Base-by-base conservation (phyloP, 2,888 invertebrate species). In the Melinaea marsaeus region DNA sequence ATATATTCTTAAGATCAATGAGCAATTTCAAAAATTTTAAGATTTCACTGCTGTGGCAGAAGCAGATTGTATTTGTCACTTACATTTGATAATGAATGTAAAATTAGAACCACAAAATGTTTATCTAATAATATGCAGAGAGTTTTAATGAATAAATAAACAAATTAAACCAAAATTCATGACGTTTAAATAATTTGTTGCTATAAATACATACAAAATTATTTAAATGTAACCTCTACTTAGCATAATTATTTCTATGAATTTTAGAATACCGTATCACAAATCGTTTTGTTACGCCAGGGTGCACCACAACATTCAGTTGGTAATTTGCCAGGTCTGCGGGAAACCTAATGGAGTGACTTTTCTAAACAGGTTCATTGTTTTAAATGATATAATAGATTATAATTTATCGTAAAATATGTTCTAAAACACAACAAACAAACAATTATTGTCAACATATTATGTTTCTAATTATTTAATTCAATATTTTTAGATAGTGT, bases 261-360 rank as follows among this genome's bases (percentile, higher is more conserved):
- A 65, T 68, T 70, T 68, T 56, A 48, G 51, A 67, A 63, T 62
- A 65, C 59, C 64, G 60, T 65, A 63, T 67, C 66, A 67, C 67
- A 66, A 68, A 70, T 65, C 56, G 62, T 64, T 66, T 69, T 65
- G 69, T 63, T 66, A 69, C 65, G 69, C 65, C 61, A 69, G 62
- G 63, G 22, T 22, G 22, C 22, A 22, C 22, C 22, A 22, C 22
- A 22, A 22, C 22, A 22, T 22, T 22, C 22, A 64, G 68, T 68
- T 71, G 72, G 72, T 69, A 66, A 69, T 60, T 59, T 71, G 72
- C 71, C 71, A 69, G 68, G 64, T 64, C 65, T 68, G 66, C 65
- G 66, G 62, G 54, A 57, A 63, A 35, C 59, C 22, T 22, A 22
- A 57, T 70, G 67, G 67, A 63, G 65, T 68, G 64, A 69, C 66